These are phyloP conservation scores for Taenioides sp. DNA, from an alignment of 2,797 vertebrate species.

Conservation along the genomic window DNA sequence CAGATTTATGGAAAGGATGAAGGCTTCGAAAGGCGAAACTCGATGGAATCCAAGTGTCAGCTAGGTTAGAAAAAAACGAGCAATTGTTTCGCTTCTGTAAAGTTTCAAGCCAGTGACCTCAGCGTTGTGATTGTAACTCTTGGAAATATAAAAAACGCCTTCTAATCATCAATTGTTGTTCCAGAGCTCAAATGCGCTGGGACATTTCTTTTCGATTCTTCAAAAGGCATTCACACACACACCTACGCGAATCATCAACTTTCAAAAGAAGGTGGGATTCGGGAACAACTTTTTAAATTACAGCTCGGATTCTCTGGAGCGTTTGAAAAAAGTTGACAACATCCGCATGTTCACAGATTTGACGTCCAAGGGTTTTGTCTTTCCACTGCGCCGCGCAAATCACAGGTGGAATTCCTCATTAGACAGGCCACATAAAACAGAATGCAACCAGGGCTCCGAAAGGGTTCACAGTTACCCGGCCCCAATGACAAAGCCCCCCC, in stretches of 20 bases:
- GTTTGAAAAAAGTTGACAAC: constrained; percentile 75
- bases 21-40: constrained; percentile 62
- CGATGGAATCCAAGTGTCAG: constrained; percentile 58
- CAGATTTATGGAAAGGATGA: constrained; percentile 62
- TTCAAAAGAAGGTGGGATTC: constrained; percentile 52
- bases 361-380: constrained; percentile 51
- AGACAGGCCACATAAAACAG: constrained; percentile 82
- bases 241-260: constrained; percentile 27
- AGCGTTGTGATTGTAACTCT: constrained; percentile 65
- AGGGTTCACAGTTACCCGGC: constrained; percentile 54
- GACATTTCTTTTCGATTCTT: constrained; percentile 55
- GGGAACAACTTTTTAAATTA: constrained; percentile 71
- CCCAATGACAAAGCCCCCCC: constrained; percentile 29
- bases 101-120: constrained; percentile 66
- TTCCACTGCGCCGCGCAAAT: constrained; percentile 72
- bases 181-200: constrained; percentile 59
- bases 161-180: constrained; percentile 76
- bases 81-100: constrained; percentile 64
- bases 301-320: constrained; percentile 66
- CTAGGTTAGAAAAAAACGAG: constrained; percentile 52
- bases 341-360: constrained; percentile 70
- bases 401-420: constrained; percentile 80
- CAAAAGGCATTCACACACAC: constrained; percentile 20
- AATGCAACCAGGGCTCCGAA: constrained; percentile 52
- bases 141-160: constrained; percentile 63